phyloP scores from a whole-genome alignment of 2,888 invertebrate species.

The Lasiommata megera region DNA sequence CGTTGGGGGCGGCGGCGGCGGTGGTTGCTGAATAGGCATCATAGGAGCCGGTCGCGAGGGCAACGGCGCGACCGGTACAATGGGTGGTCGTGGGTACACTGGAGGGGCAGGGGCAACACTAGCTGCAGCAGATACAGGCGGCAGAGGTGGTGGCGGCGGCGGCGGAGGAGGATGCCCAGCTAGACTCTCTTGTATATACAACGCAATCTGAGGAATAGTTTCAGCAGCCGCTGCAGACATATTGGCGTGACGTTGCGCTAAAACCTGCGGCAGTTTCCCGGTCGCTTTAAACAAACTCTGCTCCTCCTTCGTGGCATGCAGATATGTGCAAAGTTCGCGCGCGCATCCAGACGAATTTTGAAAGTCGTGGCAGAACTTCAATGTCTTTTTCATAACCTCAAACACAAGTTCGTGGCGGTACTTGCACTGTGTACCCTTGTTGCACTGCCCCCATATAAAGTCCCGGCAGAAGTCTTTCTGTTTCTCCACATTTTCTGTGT shows the following conservation, averaged over 20 bases:
- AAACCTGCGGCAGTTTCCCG: slow-evolving; percentile 54
- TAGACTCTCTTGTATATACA: slow-evolving; percentile 38
- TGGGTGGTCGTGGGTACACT: slow-evolving; percentile 15
- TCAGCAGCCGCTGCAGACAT: slow-evolving; percentile 41
- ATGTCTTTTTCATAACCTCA: slow-evolving; percentile 56
- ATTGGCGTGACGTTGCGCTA: slow-evolving; percentile 54
- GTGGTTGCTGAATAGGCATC: slow-evolving; percentile 37
- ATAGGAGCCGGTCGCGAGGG: slow-evolving; percentile 39
- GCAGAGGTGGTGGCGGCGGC: slow-evolving; percentile 40
- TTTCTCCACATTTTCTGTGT: slow-evolving; percentile 31
- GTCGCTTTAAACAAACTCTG: slow-evolving; percentile 51
- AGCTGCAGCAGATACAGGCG: slow-evolving; percentile 32
- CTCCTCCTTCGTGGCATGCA: slow-evolving; percentile 61
- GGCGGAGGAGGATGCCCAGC: slow-evolving; percentile 40
- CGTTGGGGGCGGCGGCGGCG: slow-evolving; percentile 35
- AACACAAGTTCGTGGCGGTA: slow-evolving; percentile 58
- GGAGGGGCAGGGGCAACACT: not conserved
- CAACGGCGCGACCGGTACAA: not conserved
- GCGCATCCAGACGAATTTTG: slow-evolving; percentile 62
- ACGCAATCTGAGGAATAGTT: slow-evolving; percentile 41
- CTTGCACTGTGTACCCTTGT: slow-evolving; percentile 54
- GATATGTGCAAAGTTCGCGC: slow-evolving; percentile 56
- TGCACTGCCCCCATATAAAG: slow-evolving; percentile 65
- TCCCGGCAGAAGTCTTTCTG: slow-evolving; percentile 52
- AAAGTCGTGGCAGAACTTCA: slow-evolving; percentile 66